Evolutionary conservation across 2,888 invertebrate genomes (phyloP), one percentile per base, ranked within the genome.

Genomic region (Rhagophthalmus giganteus): DNA sequence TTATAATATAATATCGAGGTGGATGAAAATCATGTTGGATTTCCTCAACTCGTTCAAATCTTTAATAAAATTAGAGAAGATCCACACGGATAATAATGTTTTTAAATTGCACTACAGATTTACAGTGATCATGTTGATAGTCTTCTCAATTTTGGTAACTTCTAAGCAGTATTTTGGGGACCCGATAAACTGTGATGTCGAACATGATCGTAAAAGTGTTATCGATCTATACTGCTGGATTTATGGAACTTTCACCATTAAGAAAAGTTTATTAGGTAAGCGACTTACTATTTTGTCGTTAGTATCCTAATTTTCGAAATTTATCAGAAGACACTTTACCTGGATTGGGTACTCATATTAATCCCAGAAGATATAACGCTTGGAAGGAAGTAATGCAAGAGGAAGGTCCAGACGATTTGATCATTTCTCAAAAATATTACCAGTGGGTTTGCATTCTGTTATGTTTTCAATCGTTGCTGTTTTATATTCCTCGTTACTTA

Each of bases 131-230:
- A 78, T 90, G 66, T 74, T 92, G 51, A 75, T 90, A 27, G 80
- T 85, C 13, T 88, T 86, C 72, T 85, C 87, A 1, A 74, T 90
- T 62, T 70, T 91, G 62, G 81, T 92, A 31, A 87, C 88, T 13
- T 85, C 88, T 8, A 87, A 88, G 65, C 89, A 92, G 71, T 90
- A 89, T 74, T 90, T 91, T 63, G 91, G 91, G 0, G 88, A 91
- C 62, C 90, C 91, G 0, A 90, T 93, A 39, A 82, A 86, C 63
- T 92, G 92, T 70, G 79, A 84, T 68, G 76, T 78, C 3, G 76
- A 78, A 32, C 74, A 74, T 9, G 75, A 78, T 57, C 79, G 83
- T 37, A 79, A 78, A 54, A 83, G 84, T 37, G 81, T 85, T 15
- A 77, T 89, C 5, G 85, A 90, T 63, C 84, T 84, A 41, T 89